A percentile compares a stretch with the other conserved stretches of the same genome.
These are phyloP conservation scores for Anas platyrhynchos DNA, from an alignment of 2,113 vertebrate genomes.

Conservation along the genomic window DNA sequence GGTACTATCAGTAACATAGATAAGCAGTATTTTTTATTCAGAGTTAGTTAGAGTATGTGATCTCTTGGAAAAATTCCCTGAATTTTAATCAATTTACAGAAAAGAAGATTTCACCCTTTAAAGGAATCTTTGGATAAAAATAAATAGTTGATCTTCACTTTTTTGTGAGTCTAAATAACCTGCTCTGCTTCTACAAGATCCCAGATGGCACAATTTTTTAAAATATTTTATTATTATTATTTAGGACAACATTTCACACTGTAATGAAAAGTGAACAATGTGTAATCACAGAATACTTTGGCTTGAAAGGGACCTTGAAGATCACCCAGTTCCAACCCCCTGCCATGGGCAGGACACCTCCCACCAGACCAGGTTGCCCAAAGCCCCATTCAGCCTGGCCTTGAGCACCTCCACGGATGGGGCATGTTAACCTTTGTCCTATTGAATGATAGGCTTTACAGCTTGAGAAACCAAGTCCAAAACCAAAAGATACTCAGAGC, in stretches of 20 bases:
- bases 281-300: not conserved
- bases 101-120: not conserved
- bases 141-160: not conserved
- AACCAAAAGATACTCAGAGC: not conserved
- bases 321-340: not conserved
- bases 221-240: not conserved
- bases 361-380: no score
- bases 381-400: not conserved
- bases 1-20: not conserved
- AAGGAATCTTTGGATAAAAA: not conserved
- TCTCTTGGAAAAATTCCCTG: not conserved
- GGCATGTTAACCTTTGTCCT: not conserved
- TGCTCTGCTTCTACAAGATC: not conserved
- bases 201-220: not conserved
- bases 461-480: not conserved
- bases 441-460: not conserved
- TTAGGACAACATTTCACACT: not conserved
- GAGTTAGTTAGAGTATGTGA: not conserved
- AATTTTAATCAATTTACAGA: not conserved
- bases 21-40: not conserved
- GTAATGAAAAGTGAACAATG: not conserved
- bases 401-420: not conserved
- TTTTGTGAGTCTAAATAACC: not conserved
- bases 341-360: no score
- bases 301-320: not conserved